Evolutionary conservation across 1,140 invertebrate species (phyloP).

Genomic region (Ceratitis capitata): DNA sequence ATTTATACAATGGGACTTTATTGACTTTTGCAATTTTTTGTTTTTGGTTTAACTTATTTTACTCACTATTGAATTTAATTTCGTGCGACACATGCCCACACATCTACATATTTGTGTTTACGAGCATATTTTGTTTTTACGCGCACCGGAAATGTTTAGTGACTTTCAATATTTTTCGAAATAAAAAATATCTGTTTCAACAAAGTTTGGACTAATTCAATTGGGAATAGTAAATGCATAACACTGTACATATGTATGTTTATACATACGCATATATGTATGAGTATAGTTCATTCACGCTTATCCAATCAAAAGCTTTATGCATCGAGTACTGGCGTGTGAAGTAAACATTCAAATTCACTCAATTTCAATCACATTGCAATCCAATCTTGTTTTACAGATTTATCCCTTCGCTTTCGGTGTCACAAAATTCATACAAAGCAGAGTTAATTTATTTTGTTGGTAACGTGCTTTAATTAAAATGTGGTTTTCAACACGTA

Average conservation of each 20-base stretch:
- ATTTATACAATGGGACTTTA: not conserved
- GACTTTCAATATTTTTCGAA: not conserved
- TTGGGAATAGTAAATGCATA: not conserved
- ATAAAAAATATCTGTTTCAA: not conserved
- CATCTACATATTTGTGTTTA: not conserved
- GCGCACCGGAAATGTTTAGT: not conserved
- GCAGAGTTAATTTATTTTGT: no score
- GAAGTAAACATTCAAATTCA: not conserved
- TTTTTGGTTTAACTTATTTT: not conserved
- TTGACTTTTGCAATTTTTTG: constrained; percentile 6
- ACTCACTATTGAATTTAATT: not conserved
- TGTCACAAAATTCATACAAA: no score
- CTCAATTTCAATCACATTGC: no score
- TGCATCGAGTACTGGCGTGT: no score
- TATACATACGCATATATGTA: not conserved
- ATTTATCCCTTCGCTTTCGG: no score
- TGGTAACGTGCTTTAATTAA: constrained; percentile 5
- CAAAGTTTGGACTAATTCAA: not conserved
- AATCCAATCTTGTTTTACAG: no score
- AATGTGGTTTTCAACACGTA: not conserved
- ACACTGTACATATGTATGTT: not conserved
- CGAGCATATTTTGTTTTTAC: not conserved
- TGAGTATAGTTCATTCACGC: no score
- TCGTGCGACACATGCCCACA: not conserved
- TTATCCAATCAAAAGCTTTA: no score